Evolutionary conservation across 2,797 vertebrate genomes (phyloP), one percentile per base, ranked within the genome.

Genomic region (Scomberomorus guttatus): DNA sequence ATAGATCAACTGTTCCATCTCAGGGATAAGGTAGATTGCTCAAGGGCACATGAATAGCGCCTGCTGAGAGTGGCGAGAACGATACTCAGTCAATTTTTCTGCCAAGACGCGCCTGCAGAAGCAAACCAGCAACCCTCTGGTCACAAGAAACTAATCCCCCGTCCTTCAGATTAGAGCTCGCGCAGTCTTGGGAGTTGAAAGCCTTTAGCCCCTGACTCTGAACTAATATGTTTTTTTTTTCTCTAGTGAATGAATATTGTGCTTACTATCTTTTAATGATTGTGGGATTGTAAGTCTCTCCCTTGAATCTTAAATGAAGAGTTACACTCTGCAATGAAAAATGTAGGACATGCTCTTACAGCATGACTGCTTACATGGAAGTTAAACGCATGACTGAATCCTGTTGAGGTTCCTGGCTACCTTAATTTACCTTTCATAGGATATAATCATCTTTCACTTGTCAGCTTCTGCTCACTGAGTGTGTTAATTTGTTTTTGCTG

Each of bases 361-460:
- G 79, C 73, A 39, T 74, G 82, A 80, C 76, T 72, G 72, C 76
- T 55, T 18, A 22, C 58, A 55, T 14, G 67, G 7, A 77, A 68
- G 65, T 70, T 59, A 52, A 86, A 83, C 65, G 64, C 84, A 72
- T 77, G 69, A 87, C 66, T 59, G 62, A 75, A 67, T 62, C 69
- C 34, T 6, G 10, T 20, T 3, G 34, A 64, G 75, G 32, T 51
- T 82, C 62, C 59, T 0, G 11, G 13, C 50, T 0, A 29, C 60
- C 32, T 70, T 63, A 39, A 75, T 77, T 80, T 58, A 63, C 70
- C 64, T 58, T 81, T 88, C 37, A 64, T 11, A 46, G 25, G 52
- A 68, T 64, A 51, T 72, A 62, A 85, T 85, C 71, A 74, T 70
- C 51, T 86, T 80, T 81, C 72, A 91, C 84, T 85, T 77, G 52